Base-by-base conservation (phyloP, 2,888 invertebrate species). In the Morpho achilles region DNA sequence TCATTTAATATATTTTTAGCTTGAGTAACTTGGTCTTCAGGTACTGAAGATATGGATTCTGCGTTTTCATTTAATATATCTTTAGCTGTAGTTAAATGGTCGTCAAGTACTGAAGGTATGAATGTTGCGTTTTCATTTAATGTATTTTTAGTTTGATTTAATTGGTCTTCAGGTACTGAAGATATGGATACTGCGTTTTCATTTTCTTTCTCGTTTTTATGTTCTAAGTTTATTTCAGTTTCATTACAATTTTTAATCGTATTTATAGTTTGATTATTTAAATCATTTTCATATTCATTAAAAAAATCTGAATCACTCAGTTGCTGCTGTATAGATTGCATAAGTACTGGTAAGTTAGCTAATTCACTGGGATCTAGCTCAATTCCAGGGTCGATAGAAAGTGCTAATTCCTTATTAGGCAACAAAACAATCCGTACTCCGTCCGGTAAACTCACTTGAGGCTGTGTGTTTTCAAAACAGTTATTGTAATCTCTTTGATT, bases 361-460 rank as follows among this genome's bases (percentile, higher is more conserved):
- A 80, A 42, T 51, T 74, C 67, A n/a, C 58, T 59, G 2, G 63
- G 45, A 44, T 61, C 66, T 8, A 80, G 60, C 45, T 69, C 53
- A 16, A 68, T 54, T 8, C 65, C 67, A 3, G 71, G 69, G 3
- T 78, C 72, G 10, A 78, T 48, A 8, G 67, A 65, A 50, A 72
- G 68, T 7, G 70, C 72, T 9, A 82, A 47, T 52, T 72, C 65
- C 1, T 78, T 77, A 61, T 72, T 69, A 4, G 75, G 69, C 23
- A 69, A 50, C 40, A 80, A 60, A 40, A 74, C 41, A 49, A 84
- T 60, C 39, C 71, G 64, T 3, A 80, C 74, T 6, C 81, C 79
- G 3, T 63, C n/a, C 2, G 80, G 78, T 49, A 77, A 64, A 45
- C 63, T 41, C 32, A 60, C 42, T 49, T 64, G 53, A n/a, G 61